Evolutionary conservation across 1,140 invertebrate genomes (phyloP), one percentile per base, ranked within the genome.

Genomic region (Drosophila melanica): DNA sequence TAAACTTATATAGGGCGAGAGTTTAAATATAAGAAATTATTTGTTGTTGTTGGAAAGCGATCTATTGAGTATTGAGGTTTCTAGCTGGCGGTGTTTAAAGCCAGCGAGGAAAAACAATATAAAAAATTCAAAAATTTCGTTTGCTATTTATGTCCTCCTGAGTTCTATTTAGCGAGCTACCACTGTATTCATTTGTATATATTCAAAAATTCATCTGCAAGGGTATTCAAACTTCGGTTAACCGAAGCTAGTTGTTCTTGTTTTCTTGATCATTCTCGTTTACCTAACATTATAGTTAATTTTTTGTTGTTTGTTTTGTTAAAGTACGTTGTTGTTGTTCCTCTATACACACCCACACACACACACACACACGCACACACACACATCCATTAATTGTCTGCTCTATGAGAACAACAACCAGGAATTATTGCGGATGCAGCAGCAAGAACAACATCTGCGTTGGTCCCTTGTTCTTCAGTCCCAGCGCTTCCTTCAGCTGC

Each of bases 291-390:
- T 44, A 16, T 27, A 27, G 27, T 27, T 27, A 23, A 2, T 23
- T 27, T 27, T 27, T 27, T 27, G 14, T 55, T 57, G 14, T 55
- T 57, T 51, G 8, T n/a, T 44, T 67, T 20, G 14, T 41, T 58
- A 54, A 47, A 60, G 48, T 48, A 67, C 18, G 48, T 73, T 68
- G 64, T 68, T 68, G 70, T 73, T 60, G 64, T 60, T 39, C 45
- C 55, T 57, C 6, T 44, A 42, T 39, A 42, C 16, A 48, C 33
- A 30, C 14, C 37, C 27, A 45, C n/a, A 23, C 33, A 48, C 16
- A 18, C 35, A 44, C 48, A 42, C 14, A 41, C 44, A 50, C 33
- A 39, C 44, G 33, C 44, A 41, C 9, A 30, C 20, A 23, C 20
- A 23, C 20, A 23, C 20, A 23, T 4, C 1, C 20, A 1, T 47